Evolutionary conservation across 2,797 vertebrate genomes (phyloP), one percentile per base, ranked within the genome.

Genomic region (Phalloptychus januarius): DNA sequence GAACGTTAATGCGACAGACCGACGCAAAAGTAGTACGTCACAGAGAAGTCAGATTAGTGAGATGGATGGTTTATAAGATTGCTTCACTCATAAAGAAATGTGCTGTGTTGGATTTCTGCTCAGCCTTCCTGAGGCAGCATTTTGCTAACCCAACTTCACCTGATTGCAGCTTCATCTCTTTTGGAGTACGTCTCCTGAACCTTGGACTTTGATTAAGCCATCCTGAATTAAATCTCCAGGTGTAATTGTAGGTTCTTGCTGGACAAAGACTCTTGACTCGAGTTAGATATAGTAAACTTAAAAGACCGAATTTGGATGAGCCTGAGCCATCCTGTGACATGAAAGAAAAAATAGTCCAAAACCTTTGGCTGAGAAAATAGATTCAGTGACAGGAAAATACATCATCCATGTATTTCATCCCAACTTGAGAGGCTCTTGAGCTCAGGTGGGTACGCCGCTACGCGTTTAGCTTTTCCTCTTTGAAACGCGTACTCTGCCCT

Each of bases 371-470:
- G 45, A 25, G 8, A 45, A 42, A 48, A 63, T 40, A n/a, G 13
- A 67, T n/a, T n/a, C 33, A 20, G 31, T 69, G 31, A 44, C 46
- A 33, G 52, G 25, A 28, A 76, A 56, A 72, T 31, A 31, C n/a
- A 48, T 67, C 28, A 25, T 75, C 10, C 61, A 63, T 65, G 20
- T 67, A 46, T 71, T 79, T 78, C 28, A 45, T 61, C 7, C 74
- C 50, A 71, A 78, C 50, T 23, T 31, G 12, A 76, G 36, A 23
- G 40, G 74, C 77, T 52, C 44, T 42, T 52, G 16, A 72, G 15
- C 79, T 77, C 40, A 83, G 69, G 75, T 80, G 69, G 23, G 65
- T 78, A 7, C 46, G 25, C 45, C 72, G 45, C 72, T 67, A 28
- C 56, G 25, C 75, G 33, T 71, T 79, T 72, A 76, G n/a, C 36